Conservation (phyloP, 2,113 vertebrate genomes). For the Melanerpes formicivorus region DNA sequence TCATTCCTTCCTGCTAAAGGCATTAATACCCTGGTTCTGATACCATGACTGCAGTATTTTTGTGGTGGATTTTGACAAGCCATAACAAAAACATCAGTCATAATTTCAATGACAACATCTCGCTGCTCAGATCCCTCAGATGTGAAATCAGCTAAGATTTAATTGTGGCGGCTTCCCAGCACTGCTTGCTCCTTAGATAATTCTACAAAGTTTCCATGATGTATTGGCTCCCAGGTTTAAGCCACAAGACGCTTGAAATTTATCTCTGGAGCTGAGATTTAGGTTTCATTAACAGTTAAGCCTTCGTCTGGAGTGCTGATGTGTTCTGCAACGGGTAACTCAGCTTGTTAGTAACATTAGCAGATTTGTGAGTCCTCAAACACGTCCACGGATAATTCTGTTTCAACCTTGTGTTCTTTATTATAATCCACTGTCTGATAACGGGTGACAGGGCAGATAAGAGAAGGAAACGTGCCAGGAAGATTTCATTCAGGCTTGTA, state of each 20-base stretch:
- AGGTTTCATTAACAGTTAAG: conserved; percentile 50
- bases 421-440: conserved; percentile 37
- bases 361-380: conserved; percentile 47
- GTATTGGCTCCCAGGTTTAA: conserved; percentile 32
- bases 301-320: conserved; percentile 33
- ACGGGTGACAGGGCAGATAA: conserved; percentile 37
- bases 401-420: conserved; percentile 45
- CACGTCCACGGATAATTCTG: conserved; percentile 15
- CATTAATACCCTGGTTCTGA: not conserved
- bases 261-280: conserved; percentile 15
- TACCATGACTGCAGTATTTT: not conserved
- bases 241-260: conserved; percentile 47
- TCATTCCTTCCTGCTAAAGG: not conserved
- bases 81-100: not conserved
- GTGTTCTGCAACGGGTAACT: conserved; percentile 3
- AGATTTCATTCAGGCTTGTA: conserved; percentile 21
- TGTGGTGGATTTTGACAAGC: not conserved
- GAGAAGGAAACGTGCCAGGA: conserved; percentile 59
- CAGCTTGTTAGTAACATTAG: conserved; percentile 22
- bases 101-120: not conserved
- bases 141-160: conserved; percentile 15
- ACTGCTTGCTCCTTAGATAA: conserved; percentile 23
- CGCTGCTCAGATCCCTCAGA: not conserved
- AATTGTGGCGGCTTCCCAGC: not conserved
- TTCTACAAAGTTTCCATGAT: conserved; percentile 28